Conservation (phyloP, 2,888 invertebrate genomes). For the Strigamia transsilvanica region DNA sequence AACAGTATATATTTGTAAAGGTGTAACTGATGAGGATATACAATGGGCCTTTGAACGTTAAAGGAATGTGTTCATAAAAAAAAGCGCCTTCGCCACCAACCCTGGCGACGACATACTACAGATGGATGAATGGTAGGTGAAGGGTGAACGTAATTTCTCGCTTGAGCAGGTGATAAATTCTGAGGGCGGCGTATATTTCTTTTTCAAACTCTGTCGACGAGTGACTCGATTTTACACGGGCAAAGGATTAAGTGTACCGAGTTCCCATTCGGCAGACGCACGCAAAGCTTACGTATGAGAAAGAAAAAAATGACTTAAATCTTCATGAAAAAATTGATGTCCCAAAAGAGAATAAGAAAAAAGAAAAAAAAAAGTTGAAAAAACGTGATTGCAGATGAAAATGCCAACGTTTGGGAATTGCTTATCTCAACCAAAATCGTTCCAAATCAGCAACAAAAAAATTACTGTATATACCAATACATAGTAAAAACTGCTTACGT, state of each 20-base stretch:
- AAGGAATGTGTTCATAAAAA: not conserved
- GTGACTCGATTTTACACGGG: constrained; percentile 30
- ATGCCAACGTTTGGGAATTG: constrained; percentile 15
- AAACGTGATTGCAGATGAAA: constrained; percentile 11
- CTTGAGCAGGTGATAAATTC: constrained; percentile 30
- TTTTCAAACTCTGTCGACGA: constrained; percentile 30
- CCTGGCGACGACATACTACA: constrained; percentile 25
- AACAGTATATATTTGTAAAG: too few species aligned
- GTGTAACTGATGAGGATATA: not conserved
- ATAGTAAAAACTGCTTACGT: too few species aligned
- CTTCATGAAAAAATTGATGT: constrained; percentile 14
- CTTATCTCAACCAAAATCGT: not conserved
- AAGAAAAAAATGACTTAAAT: not conserved
- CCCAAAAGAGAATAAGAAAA: constrained; percentile 9
- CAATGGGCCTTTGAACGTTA: not conserved
- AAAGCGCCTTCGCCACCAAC: not conserved
- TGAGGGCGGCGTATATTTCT: constrained; percentile 20
- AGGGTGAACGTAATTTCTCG: constrained; percentile 26
- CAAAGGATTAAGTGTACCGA: constrained; percentile 21
- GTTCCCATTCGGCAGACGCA: constrained; percentile 20
- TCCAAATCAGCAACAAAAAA: constrained; percentile 1
- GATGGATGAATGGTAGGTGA: constrained; percentile 25
- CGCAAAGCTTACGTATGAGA: constrained; percentile 20
- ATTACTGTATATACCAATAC: not conserved
- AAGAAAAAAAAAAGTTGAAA: not conserved